Evolutionary conservation across 2,888 invertebrate species (phyloP).

Genomic region (Taphrorychus bicolor): DNA sequence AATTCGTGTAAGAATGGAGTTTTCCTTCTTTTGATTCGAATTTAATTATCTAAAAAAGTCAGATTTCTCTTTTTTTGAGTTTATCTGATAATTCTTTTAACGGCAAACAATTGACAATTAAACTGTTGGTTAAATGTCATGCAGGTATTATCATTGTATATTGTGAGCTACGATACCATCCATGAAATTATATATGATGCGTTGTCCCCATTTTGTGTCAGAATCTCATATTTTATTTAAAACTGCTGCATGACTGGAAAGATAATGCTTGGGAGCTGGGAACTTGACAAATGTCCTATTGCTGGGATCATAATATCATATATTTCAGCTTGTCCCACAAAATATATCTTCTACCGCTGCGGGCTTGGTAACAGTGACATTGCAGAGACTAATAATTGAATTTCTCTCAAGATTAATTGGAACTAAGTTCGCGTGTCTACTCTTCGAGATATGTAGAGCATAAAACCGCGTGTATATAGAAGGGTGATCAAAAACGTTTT

Average conservation of each 20-base stretch:
- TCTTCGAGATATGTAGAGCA: neutral
- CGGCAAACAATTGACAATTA: too few relatives aligned
- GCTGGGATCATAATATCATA: neutral
- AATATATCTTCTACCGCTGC: neutral
- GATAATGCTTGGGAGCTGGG: neutral
- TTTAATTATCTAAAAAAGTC: too few relatives aligned
- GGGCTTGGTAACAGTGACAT: neutral
- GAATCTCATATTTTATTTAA: neutral
- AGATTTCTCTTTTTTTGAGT: too few relatives aligned
- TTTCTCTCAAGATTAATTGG: neutral
- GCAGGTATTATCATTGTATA: too few relatives aligned
- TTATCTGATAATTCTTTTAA: too few relatives aligned
- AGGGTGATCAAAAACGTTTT: neutral
- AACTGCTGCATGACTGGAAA: neutral
- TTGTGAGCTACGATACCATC: too few relatives aligned
- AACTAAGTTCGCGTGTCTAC: neutral
- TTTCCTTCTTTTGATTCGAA: too few relatives aligned
- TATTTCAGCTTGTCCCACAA: neutral
- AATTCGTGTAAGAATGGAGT: too few relatives aligned
- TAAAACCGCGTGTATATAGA: neutral
- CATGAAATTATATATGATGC: neutral
- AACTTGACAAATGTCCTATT: neutral
- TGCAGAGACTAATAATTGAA: neutral
- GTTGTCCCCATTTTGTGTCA: neutral
- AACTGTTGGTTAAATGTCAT: too few relatives aligned